Percentiles rank a stretch among this genome's conserved stretches.
Conservation (phyloP, 2,113 vertebrate genomes). For the Aphelocoma coerulescens region DNA sequence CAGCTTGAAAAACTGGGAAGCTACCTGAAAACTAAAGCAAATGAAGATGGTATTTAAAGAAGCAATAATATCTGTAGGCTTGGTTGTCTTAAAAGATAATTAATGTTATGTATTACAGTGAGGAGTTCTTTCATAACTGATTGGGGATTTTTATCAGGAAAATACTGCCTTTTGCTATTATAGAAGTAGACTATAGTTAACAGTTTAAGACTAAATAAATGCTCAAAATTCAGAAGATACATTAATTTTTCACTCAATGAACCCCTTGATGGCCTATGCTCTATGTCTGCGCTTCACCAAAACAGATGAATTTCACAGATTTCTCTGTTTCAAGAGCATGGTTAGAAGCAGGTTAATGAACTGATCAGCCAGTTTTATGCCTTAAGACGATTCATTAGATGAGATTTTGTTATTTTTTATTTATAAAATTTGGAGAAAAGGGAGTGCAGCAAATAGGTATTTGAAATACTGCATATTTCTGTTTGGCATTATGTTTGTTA, state of each 20-base stretch:
- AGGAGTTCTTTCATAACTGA: background rate
- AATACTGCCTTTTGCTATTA: background rate
- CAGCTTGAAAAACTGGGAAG: background rate
- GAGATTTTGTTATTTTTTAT: background rate
- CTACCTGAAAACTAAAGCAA: background rate
- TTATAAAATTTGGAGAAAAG: background rate
- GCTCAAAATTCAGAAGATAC: background rate
- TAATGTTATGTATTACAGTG: background rate
- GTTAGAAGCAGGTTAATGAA: background rate
- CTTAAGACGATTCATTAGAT: background rate
- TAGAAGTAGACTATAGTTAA: background rate
- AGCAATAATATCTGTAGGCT: background rate
- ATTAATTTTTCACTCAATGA: background rate
- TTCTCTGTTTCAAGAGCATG: background rate
- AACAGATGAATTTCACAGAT: background rate
- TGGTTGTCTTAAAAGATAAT: background rate
- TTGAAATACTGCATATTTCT: background rate
- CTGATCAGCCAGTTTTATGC: background rate
- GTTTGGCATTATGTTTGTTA: background rate
- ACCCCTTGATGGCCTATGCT: background rate
- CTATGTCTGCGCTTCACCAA: background rate
- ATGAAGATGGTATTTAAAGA: background rate
- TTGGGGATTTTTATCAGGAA: background rate
- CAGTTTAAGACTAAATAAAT: background rate
- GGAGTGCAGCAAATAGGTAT: background rate